These are phyloP conservation scores for Physeter macrocephalus DNA, from an alignment of 2,113 vertebrate species.

Conservation along the genomic window DNA sequence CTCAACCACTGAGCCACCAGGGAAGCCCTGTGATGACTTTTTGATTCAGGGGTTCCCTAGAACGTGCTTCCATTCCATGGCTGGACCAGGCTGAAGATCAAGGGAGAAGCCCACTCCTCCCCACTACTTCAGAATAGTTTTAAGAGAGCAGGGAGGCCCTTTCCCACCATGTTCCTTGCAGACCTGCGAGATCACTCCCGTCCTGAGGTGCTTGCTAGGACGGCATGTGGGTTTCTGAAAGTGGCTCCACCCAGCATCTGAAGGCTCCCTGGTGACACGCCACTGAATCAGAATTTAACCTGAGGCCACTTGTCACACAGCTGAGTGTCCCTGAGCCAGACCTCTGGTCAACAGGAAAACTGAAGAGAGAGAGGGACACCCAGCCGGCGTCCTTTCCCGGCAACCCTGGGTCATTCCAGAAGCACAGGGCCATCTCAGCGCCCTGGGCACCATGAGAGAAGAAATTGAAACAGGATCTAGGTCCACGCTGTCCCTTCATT, in stretches of 20 bases:
- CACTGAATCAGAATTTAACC: neutral
- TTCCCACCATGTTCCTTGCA: conserved; percentile 62
- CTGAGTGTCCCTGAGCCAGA: neutral
- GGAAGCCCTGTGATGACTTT: conserved; percentile 51
- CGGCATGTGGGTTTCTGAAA: conserved; percentile 54
- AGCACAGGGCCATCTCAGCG: neutral
- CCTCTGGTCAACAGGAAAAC: neutral
- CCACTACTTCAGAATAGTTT: conserved; percentile 67
- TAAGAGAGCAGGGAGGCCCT: conserved; percentile 66
- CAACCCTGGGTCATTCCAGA: neutral
- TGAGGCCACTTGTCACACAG: neutral
- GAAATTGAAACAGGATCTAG: conserved; percentile 31
- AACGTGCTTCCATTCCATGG: conserved; percentile 65
- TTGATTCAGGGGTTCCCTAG: conserved; percentile 73
- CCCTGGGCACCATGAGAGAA: conserved; percentile 51
- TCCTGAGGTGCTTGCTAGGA: neutral
- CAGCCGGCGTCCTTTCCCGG: accelerated
- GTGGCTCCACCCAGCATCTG: accelerated
- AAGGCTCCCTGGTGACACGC: neutral
- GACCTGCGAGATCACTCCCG: neutral
- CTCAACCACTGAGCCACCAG: too few relatives aligned
- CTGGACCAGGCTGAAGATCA: conserved; percentile 66
- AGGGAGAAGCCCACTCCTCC: conserved; percentile 46
- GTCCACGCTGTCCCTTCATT: neutral
- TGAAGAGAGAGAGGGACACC: neutral